These are phyloP conservation scores for Conger conger DNA, from an alignment of 2,113 vertebrate genomes.

Conservation along the genomic window DNA sequence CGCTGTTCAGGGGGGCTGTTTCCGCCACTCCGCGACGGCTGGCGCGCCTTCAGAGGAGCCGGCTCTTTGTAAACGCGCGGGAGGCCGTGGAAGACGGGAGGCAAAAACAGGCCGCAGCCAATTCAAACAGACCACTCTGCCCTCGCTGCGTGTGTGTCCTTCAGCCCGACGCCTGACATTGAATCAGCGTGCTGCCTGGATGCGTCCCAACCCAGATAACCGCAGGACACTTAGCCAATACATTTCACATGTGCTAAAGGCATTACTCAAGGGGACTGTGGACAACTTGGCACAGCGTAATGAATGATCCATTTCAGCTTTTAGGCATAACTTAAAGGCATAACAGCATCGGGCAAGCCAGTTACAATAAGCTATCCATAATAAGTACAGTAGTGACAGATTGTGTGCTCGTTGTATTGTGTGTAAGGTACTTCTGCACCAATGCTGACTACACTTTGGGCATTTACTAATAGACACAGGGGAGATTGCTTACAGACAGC, in stretches of 20 bases:
- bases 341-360: background rate
- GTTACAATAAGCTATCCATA: background rate
- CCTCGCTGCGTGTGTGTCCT: conserved; percentile 44
- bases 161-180: conserved; percentile 41
- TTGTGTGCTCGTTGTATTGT: background rate
- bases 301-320: background rate
- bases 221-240: background rate
- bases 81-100: background rate
- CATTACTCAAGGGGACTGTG: conserved; percentile 12
- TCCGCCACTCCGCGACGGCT: conserved; percentile 1
- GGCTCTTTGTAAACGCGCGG: background rate
- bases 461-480: background rate
- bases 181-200: conserved; percentile 31
- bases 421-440: background rate
- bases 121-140: conserved; percentile 38
- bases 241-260: conserved; percentile 2
- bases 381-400: background rate
- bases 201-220: conserved; percentile 16
- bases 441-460: background rate
- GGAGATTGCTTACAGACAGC: background rate
- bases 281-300: background rate
- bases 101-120: background rate
- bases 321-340: too few relatives aligned
- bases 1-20: background rate
- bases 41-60: background rate